Conservation (phyloP, 2,113 vertebrate genomes). For the Tenebrosternarchus preto region DNA sequence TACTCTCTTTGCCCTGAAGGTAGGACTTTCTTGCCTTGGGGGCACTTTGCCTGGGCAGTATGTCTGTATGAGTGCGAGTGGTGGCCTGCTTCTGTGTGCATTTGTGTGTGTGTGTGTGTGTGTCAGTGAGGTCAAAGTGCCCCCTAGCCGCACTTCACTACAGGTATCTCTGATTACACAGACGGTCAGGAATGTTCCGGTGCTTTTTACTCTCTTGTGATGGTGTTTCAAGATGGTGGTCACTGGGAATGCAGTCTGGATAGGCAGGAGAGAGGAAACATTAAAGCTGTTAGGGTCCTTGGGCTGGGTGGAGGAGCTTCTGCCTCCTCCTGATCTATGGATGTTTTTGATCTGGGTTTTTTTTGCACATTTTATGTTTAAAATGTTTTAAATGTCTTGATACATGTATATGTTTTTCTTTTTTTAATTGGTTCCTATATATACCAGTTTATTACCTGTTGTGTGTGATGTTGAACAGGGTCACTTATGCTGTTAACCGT, state of each 20-base stretch:
- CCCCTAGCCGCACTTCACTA: constrained; percentile 38
- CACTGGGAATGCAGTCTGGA: not conserved
- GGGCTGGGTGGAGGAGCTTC: not conserved
- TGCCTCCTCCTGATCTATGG: not conserved
- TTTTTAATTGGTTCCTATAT: too few relatives aligned
- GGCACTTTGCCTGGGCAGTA: not conserved
- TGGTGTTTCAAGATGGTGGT: constrained; percentile 46
- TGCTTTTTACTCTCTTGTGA: constrained; percentile 27
- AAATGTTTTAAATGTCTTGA: too few relatives aligned
- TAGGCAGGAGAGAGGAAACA: constrained; percentile 32
- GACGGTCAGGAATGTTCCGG: constrained; percentile 41
- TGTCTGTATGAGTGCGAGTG: not conserved
- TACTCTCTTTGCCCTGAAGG: not conserved
- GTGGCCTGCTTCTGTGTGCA: not conserved
- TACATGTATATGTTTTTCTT: too few relatives aligned
- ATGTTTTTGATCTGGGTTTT: too few relatives aligned
- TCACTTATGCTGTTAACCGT: not conserved
- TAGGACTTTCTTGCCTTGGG: not conserved
- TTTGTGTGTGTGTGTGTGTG: constrained; percentile 59
- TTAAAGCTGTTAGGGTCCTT: constrained; percentile 10
- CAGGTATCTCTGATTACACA: constrained; percentile 43
- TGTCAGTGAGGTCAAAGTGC: constrained; percentile 53
- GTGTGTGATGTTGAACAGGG: not conserved
- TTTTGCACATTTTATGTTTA: too few relatives aligned
- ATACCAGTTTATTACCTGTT: not conserved